A percentile compares a stretch with the other conserved stretches of the same genome.
Conservation (phyloP, 1,140 invertebrate species). For the Cotesia chilonis region DNA sequence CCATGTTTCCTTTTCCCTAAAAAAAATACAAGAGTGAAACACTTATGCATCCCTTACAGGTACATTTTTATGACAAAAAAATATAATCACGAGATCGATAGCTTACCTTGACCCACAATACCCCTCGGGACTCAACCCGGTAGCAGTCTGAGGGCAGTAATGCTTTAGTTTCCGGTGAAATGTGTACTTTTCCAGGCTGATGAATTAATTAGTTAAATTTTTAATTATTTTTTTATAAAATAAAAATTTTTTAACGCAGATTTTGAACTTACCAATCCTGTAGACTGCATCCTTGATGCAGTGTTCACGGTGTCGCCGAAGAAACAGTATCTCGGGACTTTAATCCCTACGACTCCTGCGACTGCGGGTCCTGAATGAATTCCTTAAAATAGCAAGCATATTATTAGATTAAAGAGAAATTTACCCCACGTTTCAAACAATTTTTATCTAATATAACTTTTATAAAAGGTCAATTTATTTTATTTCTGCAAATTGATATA, state of each 20-base stretch:
- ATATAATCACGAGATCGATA: background rate
- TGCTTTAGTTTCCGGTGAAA: slow-evolving; percentile 73
- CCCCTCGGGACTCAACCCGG: slow-evolving; percentile 71
- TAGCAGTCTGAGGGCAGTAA: slow-evolving; percentile 72
- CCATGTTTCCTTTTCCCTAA: slow-evolving; percentile 88
- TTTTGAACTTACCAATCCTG: slow-evolving; percentile 68
- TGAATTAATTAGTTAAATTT: background rate
- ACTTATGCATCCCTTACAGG: background rate
- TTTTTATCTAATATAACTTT: too few relatives aligned
- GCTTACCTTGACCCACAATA: slow-evolving; percentile 80
- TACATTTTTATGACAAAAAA: background rate
- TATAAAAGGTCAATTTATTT: too few relatives aligned
- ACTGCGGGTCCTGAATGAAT: slow-evolving; percentile 81
- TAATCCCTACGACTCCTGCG: slow-evolving; percentile 82
- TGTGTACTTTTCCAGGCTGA: slow-evolving; percentile 78
- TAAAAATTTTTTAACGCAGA: background rate
- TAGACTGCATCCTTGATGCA: slow-evolving; percentile 86
- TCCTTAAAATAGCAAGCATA: slow-evolving; percentile 48
- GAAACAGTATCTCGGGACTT: slow-evolving; percentile 80
- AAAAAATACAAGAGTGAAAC: slow-evolving; percentile 35
- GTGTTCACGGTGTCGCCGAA: slow-evolving; percentile 91
- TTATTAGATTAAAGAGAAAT: too few relatives aligned
- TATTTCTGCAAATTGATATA: too few relatives aligned
- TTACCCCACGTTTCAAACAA: too few relatives aligned
- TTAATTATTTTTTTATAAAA: background rate